Evolutionary conservation across 2,888 invertebrate species (phyloP).

Genomic region (Laothoe populi): DNA sequence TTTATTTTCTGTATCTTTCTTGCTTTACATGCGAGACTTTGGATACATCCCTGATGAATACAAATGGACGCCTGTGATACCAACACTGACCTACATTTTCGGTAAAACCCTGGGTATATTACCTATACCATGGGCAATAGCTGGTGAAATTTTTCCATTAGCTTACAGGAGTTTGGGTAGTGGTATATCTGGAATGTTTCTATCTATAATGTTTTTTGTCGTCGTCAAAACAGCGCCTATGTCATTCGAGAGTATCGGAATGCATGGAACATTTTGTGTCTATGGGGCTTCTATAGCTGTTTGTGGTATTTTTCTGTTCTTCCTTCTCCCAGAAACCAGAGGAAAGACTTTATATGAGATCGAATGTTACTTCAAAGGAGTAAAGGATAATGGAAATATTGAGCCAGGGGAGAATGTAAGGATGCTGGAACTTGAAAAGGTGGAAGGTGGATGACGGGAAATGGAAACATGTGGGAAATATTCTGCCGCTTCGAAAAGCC

Average conservation of each 20-base stretch:
- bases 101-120: constrained; percentile 85
- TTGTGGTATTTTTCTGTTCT: constrained; percentile 84
- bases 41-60: constrained; percentile 62
- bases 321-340: constrained; percentile 88
- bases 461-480: constrained; percentile 50
- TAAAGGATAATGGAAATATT: constrained; percentile 41
- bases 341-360: constrained; percentile 88
- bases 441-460: constrained; percentile 69
- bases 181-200: constrained; percentile 86
- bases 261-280: constrained; percentile 85
- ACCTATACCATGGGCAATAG: constrained; percentile 89
- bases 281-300: constrained; percentile 83
- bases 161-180: constrained; percentile 87
- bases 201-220: constrained; percentile 86
- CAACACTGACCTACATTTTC: constrained; percentile 82
- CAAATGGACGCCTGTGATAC: constrained; percentile 77
- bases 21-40: constrained; percentile 67
- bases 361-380: constrained; percentile 82
- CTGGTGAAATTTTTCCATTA: constrained; percentile 88
- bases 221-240: constrained; percentile 87
- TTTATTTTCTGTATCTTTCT: constrained; percentile 77
- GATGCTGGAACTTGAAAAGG: constrained; percentile 69
- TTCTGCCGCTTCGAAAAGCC: constrained; percentile 56
- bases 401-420: constrained; percentile 59
- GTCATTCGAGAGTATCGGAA: constrained; percentile 80